Base-by-base conservation (phyloP, 2,113 vertebrate genomes). In the Oceanodroma tethys region DNA sequence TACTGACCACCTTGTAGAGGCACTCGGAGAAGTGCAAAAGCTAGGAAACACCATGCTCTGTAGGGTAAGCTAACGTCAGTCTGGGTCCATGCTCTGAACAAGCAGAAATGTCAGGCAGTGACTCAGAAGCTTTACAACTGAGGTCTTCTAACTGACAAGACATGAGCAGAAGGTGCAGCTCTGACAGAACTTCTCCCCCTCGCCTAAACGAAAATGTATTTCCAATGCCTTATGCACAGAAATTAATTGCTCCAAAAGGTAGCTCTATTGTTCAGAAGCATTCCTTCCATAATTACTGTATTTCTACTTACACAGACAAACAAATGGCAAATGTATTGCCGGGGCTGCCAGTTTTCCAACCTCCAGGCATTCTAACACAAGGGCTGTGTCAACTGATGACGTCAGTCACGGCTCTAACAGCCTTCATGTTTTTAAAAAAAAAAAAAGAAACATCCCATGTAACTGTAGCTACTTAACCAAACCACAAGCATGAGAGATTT, bases 361-460 rank as follows among this genome's bases (percentile, higher is more conserved):
- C 95, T 96, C 94, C 93, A 93, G 94, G 76, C 87, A 13, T 34
- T 94, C 59, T 80, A 95, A 81, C 83, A 90, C 70, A 83, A 81
- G 68, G 72, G 80, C 83, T 93, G 76, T 81, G 88, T 89, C 86
- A 91, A 85, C n/a, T 52, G 34, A 86, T 93, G 93, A 94, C 3
- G 58, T 96, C 67, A 95, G 78, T 40, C 78, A 73, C 0, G 0
- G 45, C 62, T 92, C 60, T 66, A 94, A 83, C 59, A 86, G 81
- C 76, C 76, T 80, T 93, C 88, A 66, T 14, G 11, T 85, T 95
- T 88, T 27, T 59, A 8, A 81, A 82, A 79, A 55, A 67, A 67
- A 30, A 63, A 27, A 59, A 30, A 55, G 30, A 45, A 90, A 72
- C 86, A 81, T 42, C 50, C 70, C 2, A 26, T 40, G 48, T 75